A percentile compares a stretch with the other conserved stretches of the same genome.
Conservation (phyloP, 2,797 vertebrate genomes). For the Phrynocephalus guinanensis region DNA sequence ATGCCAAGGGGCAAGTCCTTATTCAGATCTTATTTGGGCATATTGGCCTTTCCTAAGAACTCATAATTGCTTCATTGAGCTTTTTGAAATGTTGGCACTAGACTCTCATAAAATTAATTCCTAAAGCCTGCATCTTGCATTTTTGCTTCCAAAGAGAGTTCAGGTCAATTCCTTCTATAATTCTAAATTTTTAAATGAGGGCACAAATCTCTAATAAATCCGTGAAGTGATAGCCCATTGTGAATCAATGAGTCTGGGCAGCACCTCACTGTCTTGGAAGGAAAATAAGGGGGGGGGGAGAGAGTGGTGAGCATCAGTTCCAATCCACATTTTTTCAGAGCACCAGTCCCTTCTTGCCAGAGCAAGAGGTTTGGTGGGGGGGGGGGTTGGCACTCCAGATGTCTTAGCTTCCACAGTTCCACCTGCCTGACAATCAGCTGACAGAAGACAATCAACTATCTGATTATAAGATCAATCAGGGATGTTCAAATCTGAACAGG, state of each 20-base stretch:
- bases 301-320: too few species aligned
- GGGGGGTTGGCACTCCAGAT: not conserved
- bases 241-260: not conserved
- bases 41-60: not conserved
- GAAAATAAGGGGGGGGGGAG: too few species aligned
- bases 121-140: not conserved
- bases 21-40: slow-evolving; percentile 19
- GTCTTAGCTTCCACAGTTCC: not conserved
- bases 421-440: not conserved
- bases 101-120: slow-evolving; percentile 14
- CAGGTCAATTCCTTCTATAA: slow-evolving; percentile 7
- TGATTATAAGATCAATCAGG: not conserved
- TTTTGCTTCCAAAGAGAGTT: not conserved
- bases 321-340: too few species aligned
- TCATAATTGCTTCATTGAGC: slow-evolving; percentile 39
- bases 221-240: not conserved
- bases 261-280: not conserved
- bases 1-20: slow-evolving; percentile 9
- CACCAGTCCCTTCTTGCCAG: not conserved
- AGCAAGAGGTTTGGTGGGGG: too few species aligned
- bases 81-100: not conserved
- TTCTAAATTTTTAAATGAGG: slow-evolving; percentile 6
- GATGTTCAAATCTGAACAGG: not conserved
- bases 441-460: not conserved
- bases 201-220: slow-evolving; percentile 4